phyloP scores from a whole-genome alignment of 2,113 vertebrate species.

The Pholis gunnellus region DNA sequence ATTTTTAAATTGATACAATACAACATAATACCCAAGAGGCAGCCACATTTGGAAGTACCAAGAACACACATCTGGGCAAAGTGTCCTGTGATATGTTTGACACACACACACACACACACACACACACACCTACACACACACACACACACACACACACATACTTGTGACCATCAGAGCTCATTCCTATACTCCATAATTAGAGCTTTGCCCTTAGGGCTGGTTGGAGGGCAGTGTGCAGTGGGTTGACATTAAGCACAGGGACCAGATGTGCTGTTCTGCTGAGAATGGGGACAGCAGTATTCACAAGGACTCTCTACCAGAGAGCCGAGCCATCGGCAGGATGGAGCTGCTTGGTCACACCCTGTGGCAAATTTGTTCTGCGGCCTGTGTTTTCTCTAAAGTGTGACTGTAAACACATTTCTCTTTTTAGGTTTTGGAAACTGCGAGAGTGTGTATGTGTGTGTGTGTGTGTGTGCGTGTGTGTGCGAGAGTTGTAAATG shows the following conservation, averaged over 20 bases:
- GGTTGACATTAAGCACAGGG: conserved; percentile 18
- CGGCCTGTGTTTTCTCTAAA: conserved; percentile 26
- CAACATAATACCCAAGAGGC: conserved; percentile 18
- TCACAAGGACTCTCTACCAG: conserved; percentile 9
- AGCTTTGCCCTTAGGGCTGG: not conserved
- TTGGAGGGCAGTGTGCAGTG: conserved; percentile 11
- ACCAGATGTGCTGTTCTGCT: not conserved
- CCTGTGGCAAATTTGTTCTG: not conserved
- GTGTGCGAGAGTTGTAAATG: not conserved
- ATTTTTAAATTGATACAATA: conserved; percentile 18
- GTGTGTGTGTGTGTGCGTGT: not conserved
- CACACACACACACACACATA: conserved; percentile 13
- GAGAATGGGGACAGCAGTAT: conserved; percentile 19
- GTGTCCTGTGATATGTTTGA: conserved; percentile 9
- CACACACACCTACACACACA: conserved; percentile 6
- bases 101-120: conserved; percentile 21
- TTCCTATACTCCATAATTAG: conserved; percentile 8
- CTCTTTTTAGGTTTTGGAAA: not conserved
- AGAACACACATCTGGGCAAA: conserved; percentile 34
- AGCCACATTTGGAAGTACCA: conserved; percentile 11
- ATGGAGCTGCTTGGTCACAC: not conserved
- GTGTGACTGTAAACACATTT: not conserved
- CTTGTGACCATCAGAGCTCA: not conserved
- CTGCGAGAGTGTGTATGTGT: not conserved
- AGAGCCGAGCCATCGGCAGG: not conserved